These are phyloP conservation scores for Lasioglossum figueresi DNA, from an alignment of 2,888 invertebrate genomes.

Conservation along the genomic window DNA sequence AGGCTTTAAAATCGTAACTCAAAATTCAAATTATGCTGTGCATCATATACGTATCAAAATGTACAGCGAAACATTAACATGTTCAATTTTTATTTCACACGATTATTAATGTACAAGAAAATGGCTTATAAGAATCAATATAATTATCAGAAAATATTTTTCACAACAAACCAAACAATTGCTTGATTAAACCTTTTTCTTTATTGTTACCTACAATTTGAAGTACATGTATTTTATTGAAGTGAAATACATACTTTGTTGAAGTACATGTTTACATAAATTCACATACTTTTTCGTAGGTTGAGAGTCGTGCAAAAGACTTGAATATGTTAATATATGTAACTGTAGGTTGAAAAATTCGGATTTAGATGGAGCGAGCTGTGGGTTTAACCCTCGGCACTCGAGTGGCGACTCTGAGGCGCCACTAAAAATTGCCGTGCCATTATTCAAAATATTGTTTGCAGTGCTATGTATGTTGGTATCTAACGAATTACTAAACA, in stretches of 20 bases:
- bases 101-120: not conserved
- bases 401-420: too few species aligned
- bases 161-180: not conserved
- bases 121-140: not conserved
- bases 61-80: not conserved
- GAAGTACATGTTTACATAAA: too few species aligned
- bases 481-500: too few species aligned
- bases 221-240: too few species aligned
- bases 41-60: not conserved
- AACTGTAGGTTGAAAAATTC: not conserved
- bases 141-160: not conserved
- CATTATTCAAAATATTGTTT: too few species aligned
- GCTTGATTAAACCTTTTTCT: too few species aligned
- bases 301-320: not conserved
- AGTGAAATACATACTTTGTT: too few species aligned
- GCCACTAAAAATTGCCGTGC: too few species aligned
- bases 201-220: too few species aligned
- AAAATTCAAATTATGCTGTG: not conserved
- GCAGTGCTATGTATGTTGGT: too few species aligned
- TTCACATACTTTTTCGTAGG: not conserved
- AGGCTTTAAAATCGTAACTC: not conserved
- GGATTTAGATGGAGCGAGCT: not conserved
- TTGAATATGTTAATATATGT: not conserved
- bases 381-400: too few species aligned
- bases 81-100: not conserved